Evolutionary conservation across 1,140 invertebrate genomes (phyloP), one percentile per base, ranked within the genome.

Genomic region (Ctenoplectra terminalis): DNA sequence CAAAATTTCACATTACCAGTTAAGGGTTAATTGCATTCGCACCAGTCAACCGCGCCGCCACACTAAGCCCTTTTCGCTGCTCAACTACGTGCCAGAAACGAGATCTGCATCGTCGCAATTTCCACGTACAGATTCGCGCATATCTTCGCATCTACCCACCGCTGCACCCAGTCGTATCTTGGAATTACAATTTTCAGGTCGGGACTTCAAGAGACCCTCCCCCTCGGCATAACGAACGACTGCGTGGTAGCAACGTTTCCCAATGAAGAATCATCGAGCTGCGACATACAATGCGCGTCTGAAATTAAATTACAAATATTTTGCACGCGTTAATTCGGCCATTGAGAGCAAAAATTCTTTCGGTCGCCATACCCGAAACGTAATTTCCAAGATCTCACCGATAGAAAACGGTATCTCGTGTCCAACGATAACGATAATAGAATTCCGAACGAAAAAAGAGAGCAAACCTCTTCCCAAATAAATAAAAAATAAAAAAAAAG

Each of bases 21-120:
- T 86, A 86, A 86, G 85, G 85, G 84, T 86, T 86, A 86, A 86
- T 86, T 86, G 85, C 85, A 86, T 86, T 86, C 85, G 84, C 85
- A 82, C 84, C 74, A 86, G 85, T 86, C 83, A 84, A 85, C 84
- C 78, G 72, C 64, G 77, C 50, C 83, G 64, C 85, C 69, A 40
- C 69, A 60, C 73, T 86, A 82, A 86, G 85, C 85, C 85, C 84
- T 86, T 86, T 85, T 82, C 85, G 85, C 84, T 80, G 73, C 85
- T 86, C 85, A 78, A 79, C 85, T 86, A 74, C 85, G 81, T 72
- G 84, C 84, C 84, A 77, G 85, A 82, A 78, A 83, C 81, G 81
- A 87, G 85, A 87, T 87, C 86, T 84, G 84, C 84, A 87, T 83
- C 81, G 82, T 86, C 71, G 86, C 84, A 87, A 86, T 87, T 87